Evolutionary conservation across 2,113 vertebrate genomes (phyloP), one percentile per base, ranked within the genome.

Genomic region (Toxotes chatareus): DNA sequence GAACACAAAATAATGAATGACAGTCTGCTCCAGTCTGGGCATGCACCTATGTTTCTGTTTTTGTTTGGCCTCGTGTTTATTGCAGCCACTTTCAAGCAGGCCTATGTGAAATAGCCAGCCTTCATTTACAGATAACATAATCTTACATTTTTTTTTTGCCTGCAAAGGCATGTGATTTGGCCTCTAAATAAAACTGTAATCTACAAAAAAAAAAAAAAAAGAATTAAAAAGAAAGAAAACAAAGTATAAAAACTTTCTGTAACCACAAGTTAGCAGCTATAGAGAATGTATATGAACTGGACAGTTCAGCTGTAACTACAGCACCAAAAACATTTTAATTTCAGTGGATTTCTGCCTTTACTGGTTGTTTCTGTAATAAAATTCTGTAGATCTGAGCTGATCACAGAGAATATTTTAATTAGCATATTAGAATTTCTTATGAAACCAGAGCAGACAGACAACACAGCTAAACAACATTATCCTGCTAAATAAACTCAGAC

Each of bases 101-200:
- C 27, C 27, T 27, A 27, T 27, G 1, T 27, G 27, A 27, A 76
- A 71, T 17, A 36, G 14, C 46, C 31, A 46, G 12, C 36, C 21
- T 27, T 27, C 23, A 49, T 56, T 84, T n/a, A 47, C 21, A 74
- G 47, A 44, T 79, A 49, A 23, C 23, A 16, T n/a, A 34, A 36
- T 34, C 10, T 7, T 19, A 10, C 3, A 1, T 40, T 11, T 51
- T 51, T 40, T 11, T 51, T 51, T 36, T 19, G 13, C 27, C 32
- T 57, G 64, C 16, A 49, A 55, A 4, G 10, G 5, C 16, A 19
- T 6, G 1, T 27, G 16, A 51, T 38, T 1, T 32, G 0, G 49
- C 42, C 70, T 42, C 27, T 36, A 40, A 59, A 71, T 49, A 32
- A 44, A 73, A 16, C 8, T 62, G 6, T n/a, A 3, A 17, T 14